These are phyloP conservation scores for Aeoliscus strigatus DNA, from an alignment of 2,797 vertebrate genomes.

Conservation along the genomic window DNA sequence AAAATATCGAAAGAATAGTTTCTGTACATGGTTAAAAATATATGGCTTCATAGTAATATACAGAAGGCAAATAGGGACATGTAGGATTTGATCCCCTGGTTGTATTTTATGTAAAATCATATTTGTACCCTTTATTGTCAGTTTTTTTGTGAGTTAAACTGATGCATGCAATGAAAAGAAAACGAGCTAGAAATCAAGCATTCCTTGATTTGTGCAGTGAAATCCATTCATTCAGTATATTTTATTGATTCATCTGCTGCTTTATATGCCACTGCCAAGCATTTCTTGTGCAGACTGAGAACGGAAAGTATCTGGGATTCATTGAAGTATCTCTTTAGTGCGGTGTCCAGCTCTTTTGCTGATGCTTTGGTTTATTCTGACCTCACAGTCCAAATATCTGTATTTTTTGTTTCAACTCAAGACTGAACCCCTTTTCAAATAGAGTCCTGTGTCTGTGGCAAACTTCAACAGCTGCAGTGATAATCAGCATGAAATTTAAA, in stretches of 20 bases:
- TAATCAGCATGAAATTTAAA: conserved; percentile 42
- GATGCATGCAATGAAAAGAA: conserved; percentile 15
- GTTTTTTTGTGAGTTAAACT: conserved; percentile 20
- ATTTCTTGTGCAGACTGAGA: conserved; percentile 28
- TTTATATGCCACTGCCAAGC: conserved; percentile 25
- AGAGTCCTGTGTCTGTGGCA: conserved; percentile 6
- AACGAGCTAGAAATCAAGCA: conserved; percentile 20
- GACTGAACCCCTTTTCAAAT: conserved; percentile 21
- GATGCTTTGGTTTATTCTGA: conserved; percentile 17
- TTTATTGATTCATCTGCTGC: conserved; percentile 28
- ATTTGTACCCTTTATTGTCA: conserved; percentile 7
- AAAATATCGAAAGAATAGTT: conserved; percentile 35
- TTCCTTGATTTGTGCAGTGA: conserved; percentile 24
- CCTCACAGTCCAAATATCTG: conserved; percentile 7
- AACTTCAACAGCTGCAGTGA: not conserved
- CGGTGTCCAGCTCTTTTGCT: conserved; percentile 14
- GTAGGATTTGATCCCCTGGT: conserved; percentile 29
- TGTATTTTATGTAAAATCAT: conserved; percentile 37
- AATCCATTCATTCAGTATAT: conserved; percentile 14
- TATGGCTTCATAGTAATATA: conserved; percentile 25
- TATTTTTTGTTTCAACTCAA: conserved; percentile 3
- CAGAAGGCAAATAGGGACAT: conserved; percentile 16
- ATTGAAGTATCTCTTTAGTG: conserved; percentile 20
- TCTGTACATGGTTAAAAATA: conserved; percentile 36
- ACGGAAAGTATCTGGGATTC: conserved; percentile 21